These are phyloP conservation scores for Sminthopsis crassicaudata DNA, from an alignment of 2,113 vertebrate species.

Conservation along the genomic window DNA sequence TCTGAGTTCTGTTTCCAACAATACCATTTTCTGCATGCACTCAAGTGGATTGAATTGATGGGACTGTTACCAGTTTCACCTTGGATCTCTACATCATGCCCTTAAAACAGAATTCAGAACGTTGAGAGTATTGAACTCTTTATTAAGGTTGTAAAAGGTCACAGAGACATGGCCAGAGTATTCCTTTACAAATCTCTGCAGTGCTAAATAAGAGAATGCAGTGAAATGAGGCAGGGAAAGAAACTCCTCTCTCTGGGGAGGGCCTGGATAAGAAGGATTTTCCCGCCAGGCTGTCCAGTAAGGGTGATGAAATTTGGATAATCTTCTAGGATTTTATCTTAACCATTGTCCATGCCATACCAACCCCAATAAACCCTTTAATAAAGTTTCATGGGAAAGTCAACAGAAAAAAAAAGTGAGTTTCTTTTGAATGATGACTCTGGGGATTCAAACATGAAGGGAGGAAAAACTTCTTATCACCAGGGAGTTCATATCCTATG, in stretches of 20 bases:
- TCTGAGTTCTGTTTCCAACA: neutral
- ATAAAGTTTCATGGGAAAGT: neutral
- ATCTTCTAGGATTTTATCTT: neutral
- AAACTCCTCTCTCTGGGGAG: neutral
- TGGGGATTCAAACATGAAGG: neutral
- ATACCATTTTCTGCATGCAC: neutral
- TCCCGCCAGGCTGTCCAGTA: neutral
- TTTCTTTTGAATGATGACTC: neutral
- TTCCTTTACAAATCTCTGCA: neutral
- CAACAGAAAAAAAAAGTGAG: neutral
- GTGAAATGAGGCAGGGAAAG: neutral
- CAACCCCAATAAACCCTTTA: neutral
- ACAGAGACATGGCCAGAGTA: fast-evolving
- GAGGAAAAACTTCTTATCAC: neutral
- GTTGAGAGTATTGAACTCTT: neutral
- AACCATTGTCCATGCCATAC: neutral
- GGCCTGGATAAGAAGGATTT: neutral
- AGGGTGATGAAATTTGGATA: neutral
- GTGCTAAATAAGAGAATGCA: neutral
- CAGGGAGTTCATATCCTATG: neutral
- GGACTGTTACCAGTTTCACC: neutral
- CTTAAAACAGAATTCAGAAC: neutral
- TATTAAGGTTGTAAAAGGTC: neutral
- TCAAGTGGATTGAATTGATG: neutral
- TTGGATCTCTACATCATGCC: neutral